phyloP scores from a whole-genome alignment of 2,113 vertebrate species.

The Theristicus caerulescens region DNA sequence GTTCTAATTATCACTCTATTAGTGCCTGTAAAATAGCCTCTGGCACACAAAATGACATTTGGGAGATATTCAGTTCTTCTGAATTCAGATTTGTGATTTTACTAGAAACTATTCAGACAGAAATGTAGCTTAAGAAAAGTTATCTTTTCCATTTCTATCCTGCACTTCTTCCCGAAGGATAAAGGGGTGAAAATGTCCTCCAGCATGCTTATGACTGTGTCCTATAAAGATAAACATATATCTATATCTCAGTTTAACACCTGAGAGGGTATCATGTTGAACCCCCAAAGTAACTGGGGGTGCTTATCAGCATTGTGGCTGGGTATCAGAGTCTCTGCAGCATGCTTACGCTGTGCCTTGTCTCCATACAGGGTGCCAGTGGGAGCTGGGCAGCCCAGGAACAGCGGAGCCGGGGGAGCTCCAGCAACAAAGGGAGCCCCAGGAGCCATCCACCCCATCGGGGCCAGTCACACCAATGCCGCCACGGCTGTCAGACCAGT shows the following conservation, averaged over 20 bases:
- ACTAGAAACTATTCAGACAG: neutral
- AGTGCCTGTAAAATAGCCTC: neutral
- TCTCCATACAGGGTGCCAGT: slow-evolving; percentile 82
- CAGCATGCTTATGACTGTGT: neutral
- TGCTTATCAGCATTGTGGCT: neutral
- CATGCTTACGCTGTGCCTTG: neutral
- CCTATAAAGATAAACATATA: neutral
- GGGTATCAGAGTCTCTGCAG: neutral
- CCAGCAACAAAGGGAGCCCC: slow-evolving; percentile 74
- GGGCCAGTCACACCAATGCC: slow-evolving; percentile 67
- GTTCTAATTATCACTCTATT: neutral
- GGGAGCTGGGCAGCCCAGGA: slow-evolving; percentile 78
- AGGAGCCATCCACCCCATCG: slow-evolving; percentile 75
- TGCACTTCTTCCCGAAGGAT: neutral
- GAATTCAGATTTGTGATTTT: slow-evolving; percentile 10
- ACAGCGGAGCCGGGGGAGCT: slow-evolving; percentile 64
- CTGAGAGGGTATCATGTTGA: neutral
- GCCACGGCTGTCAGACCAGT: slow-evolving; percentile 73
- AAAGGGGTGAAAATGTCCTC: neutral
- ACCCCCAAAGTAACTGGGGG: neutral
- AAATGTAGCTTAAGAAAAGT: neutral
- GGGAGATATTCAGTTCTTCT: neutral
- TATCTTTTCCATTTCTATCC: neutral
- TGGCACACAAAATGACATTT: neutral
- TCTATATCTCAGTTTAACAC: neutral